phyloP scores from a whole-genome alignment of 2,113 vertebrate species.

The Myiagra hebetior region DNA sequence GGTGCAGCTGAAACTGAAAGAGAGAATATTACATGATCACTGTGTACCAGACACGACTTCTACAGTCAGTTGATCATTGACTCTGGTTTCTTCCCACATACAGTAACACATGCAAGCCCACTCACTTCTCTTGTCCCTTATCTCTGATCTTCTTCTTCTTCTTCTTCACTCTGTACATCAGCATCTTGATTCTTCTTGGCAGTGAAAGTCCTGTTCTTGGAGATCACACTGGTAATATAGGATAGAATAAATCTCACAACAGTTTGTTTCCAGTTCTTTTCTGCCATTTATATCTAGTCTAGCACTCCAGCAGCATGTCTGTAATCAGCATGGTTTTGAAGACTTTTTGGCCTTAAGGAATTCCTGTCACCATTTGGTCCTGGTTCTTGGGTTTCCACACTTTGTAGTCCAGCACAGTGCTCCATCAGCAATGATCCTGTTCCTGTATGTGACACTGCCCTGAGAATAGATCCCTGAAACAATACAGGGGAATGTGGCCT shows the following conservation, averaged over 20 bases:
- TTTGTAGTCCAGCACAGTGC: background rate
- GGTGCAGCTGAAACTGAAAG: background rate
- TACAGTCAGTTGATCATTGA: accelerated
- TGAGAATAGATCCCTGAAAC: background rate
- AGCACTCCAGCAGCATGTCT: background rate
- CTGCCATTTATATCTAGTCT: background rate
- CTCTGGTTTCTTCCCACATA: background rate
- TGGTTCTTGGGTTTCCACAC: background rate
- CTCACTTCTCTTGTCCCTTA: background rate
- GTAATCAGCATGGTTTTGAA: background rate
- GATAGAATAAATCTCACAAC: background rate
- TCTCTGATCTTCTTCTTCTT: background rate
- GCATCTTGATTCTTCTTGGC: background rate
- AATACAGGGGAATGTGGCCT: background rate
- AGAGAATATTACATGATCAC: background rate
- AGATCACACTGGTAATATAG: background rate
- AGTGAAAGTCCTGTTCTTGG: background rate
- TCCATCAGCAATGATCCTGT: accelerated
- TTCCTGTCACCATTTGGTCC: background rate
- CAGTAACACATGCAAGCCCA: accelerated
- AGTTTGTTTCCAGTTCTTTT: background rate
- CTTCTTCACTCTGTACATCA: background rate
- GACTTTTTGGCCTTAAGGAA: background rate
- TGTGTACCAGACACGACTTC: background rate
- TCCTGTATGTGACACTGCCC: background rate